Conservation (phyloP, 2,888 invertebrate species). For the Acrobeloides nanus region DNA sequence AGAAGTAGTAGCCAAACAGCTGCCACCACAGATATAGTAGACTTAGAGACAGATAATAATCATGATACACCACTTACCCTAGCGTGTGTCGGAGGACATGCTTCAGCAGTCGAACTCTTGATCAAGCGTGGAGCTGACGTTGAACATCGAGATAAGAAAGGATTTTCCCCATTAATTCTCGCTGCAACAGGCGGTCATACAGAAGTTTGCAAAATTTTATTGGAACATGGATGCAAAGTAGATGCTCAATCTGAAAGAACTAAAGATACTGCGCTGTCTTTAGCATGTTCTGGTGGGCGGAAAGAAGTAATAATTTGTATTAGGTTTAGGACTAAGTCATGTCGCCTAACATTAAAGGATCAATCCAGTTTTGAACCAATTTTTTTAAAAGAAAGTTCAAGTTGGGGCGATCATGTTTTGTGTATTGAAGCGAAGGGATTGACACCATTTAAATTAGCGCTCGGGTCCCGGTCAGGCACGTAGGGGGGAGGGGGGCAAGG, state of each 20-base stretch:
- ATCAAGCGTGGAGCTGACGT: conserved; percentile 86
- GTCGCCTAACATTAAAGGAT: background rate
- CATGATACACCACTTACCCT: conserved; percentile 95
- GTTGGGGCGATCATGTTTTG: no score
- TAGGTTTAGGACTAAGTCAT: background rate
- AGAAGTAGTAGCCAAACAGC: no score
- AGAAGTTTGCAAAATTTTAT: conserved; percentile 77
- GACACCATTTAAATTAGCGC: no score
- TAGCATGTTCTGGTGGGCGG: conserved; percentile 92
- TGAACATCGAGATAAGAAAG: conserved; percentile 92
- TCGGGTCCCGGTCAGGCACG: no score
- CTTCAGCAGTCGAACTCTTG: conserved; percentile 84
- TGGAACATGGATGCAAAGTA: conserved; percentile 89
- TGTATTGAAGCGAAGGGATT: no score
- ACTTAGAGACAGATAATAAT: conserved; percentile 95
- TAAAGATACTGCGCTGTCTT: conserved; percentile 86
- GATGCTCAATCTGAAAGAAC: conserved; percentile 98
- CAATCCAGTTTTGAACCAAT: no score
- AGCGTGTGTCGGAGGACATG: conserved; percentile 75
- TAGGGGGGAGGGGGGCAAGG: no score
- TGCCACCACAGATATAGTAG: no score
- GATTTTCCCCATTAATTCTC: conserved; percentile 90
- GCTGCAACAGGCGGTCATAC: conserved; percentile 93
- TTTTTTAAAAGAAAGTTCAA: no score
- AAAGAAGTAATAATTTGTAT: conserved; percentile 66